These are phyloP conservation scores for Syngnathus scovelli DNA, from an alignment of 2,113 vertebrate genomes.

Conservation along the genomic window DNA sequence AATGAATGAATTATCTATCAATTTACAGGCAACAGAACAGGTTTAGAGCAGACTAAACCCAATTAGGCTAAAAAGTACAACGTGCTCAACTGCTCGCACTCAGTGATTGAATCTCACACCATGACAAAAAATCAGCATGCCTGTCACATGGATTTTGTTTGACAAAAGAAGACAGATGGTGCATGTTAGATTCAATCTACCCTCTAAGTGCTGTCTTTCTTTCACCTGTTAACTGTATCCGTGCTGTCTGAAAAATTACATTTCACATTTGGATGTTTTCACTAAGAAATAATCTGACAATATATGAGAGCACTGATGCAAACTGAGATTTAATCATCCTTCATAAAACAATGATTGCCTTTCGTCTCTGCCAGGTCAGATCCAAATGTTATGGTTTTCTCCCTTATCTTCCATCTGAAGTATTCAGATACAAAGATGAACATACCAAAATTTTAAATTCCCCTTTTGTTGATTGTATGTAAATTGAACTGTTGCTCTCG, in stretches of 20 bases:
- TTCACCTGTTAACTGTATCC: constrained; percentile 29
- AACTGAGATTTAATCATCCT: constrained; percentile 10
- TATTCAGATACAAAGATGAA: no score
- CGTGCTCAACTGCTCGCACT: background rate
- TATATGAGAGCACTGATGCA: constrained; percentile 2
- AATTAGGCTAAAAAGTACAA: background rate
- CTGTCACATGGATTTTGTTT: background rate
- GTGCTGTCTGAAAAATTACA: constrained; percentile 14
- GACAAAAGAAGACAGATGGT: constrained; percentile 27
- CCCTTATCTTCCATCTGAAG: background rate
- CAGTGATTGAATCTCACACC: background rate
- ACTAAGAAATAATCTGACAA: constrained; percentile 13
- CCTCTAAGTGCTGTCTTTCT: constrained; percentile 8
- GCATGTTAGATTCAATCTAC: constrained; percentile 10
- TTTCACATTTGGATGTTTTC: constrained; percentile 34
- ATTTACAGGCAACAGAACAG: no score
- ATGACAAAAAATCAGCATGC: background rate
- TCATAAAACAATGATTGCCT: background rate
- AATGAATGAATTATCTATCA: no score
- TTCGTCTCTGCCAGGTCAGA: constrained; percentile 17
- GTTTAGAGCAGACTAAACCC: no score
- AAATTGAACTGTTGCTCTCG: no score
- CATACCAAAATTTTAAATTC: no score
- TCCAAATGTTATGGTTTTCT: constrained; percentile 8
- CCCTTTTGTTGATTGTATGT: no score